Conservation (phyloP, 1,140 invertebrate genomes). For the Euwallacea fornicatus region DNA sequence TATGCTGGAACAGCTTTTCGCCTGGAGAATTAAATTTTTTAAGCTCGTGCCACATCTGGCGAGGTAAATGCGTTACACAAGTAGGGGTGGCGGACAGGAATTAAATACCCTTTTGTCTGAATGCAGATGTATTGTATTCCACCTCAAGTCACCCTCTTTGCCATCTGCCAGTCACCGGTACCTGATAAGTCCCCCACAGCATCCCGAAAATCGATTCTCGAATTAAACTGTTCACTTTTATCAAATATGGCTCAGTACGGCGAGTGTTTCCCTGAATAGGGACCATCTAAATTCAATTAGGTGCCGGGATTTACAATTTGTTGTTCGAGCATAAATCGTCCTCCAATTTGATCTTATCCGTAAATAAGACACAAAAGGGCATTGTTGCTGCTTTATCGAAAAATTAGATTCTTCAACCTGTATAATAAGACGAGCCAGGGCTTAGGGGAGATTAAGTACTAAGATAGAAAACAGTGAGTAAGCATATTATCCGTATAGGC, state of each 20-base stretch:
- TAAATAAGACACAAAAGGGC: not conserved
- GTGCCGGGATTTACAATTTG: slow-evolving; percentile 1
- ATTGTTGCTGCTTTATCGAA: slow-evolving; percentile 20
- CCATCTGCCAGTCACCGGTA: slow-evolving; percentile 54
- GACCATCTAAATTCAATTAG: slow-evolving; percentile 6
- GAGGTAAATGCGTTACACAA: slow-evolving; percentile 39
- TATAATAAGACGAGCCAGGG: not conserved
- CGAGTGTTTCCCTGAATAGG: no score
- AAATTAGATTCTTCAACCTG: slow-evolving; percentile 15
- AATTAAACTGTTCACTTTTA: not conserved
- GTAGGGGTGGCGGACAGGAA: slow-evolving; percentile 45
- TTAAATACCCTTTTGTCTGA: slow-evolving; percentile 51
- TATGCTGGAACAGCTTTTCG: not conserved
- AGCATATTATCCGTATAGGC: not conserved
- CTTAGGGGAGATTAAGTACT: slow-evolving; percentile 16
- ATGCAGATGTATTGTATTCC: slow-evolving; percentile 52
- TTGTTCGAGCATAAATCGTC: slow-evolving; percentile 12
- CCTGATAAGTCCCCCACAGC: slow-evolving; percentile 41
- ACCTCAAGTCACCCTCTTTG: slow-evolving; percentile 54
- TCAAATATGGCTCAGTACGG: no score
- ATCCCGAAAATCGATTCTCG: slow-evolving; percentile 7
- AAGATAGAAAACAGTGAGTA: slow-evolving; percentile 4
- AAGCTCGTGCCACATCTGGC: slow-evolving; percentile 38
- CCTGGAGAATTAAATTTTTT: slow-evolving; percentile 13
- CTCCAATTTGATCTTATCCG: slow-evolving; percentile 22